Evolutionary conservation across 2,888 invertebrate genomes (phyloP), one percentile per base, ranked within the genome.

Genomic region (Zaprionus lineosus): DNA sequence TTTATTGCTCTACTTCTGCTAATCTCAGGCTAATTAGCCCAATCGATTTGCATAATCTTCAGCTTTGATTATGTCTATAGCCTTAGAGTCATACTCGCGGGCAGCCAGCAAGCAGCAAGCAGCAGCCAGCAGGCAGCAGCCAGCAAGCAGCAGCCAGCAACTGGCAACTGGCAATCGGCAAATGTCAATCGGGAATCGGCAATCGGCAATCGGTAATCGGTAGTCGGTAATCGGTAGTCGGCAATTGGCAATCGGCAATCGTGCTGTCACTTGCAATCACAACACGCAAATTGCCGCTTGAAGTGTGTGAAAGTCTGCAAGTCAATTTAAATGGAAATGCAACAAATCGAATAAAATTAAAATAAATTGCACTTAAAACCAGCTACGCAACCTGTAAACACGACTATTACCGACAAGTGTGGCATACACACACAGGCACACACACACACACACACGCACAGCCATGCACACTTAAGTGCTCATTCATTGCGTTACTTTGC

Each of bases 371-470:
- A 65, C 48, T 62, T 50, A 39, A 52, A 62, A 48, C 47, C 8
- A 5, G 51, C 40, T 52, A 48, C 66, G 56, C 81, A 71, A 61
- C 84, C 76, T 56, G 66, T 70, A 64, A 53, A 55, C 53, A 60
- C n/a, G n/a, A n/a, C 34, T 59, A 70, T 73, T 72, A 63, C 61
- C 50, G 76, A 73, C 83, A 75, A 65, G 69, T 67, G 73, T 73
- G 55, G 51, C 69, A 59, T 14, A 11, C 24, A 26, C 9, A n/a
- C 33, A 33, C 24, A 31, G 2, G 7, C 36, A 19, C 28, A 15
- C 21, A 8, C 12, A 11, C 5, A 26, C 31, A 12, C 15, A 18
- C 31, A 33, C 34, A 6, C 14, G 15, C 14, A 7, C 15, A 9
- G 4, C n/a, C 3, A 29, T 9, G n/a, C n/a, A n/a, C n/a, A n/a